Percentiles rank a stretch among this genome's conserved stretches.
Conservation (phyloP, 2,113 vertebrate species). For the Corythornis vintsioides region DNA sequence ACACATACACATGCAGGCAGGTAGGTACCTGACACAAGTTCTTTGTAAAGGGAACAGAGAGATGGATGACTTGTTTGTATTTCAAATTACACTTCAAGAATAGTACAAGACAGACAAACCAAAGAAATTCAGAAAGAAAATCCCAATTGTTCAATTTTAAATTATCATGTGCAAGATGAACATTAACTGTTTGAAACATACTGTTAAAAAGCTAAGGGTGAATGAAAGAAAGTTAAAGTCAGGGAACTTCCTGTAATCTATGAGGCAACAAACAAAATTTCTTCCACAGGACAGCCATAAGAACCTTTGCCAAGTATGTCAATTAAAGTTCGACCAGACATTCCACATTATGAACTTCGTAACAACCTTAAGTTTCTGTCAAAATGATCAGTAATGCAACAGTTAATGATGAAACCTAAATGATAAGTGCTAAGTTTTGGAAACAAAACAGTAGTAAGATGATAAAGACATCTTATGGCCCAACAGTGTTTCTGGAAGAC, state of each 20-base stretch:
- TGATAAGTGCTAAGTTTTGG: neutral
- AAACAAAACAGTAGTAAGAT: neutral
- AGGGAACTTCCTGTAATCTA: neutral
- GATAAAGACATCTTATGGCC: neutral
- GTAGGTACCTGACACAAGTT: neutral
- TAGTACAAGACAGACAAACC: neutral
- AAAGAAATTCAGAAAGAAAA: neutral
- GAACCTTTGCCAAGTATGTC: neutral
- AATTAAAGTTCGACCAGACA: neutral
- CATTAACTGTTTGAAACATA: neutral
- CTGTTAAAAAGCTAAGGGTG: neutral
- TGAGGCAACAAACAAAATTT: neutral
- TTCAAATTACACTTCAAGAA: neutral
- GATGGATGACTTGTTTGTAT: neutral
- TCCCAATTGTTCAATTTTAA: neutral
- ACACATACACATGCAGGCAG: neutral
- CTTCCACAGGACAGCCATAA: neutral
- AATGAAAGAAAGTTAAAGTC: neutral
- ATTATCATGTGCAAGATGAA: neutral
- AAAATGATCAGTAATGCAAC: neutral
- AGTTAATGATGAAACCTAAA: neutral
- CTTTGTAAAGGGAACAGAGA: neutral
- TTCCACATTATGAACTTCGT: neutral
- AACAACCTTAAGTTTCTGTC: neutral
- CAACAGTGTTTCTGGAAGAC: neutral